A percentile compares a stretch with the other conserved stretches of the same genome.
These are phyloP conservation scores for Phania funesta DNA, from an alignment of 2,888 invertebrate genomes.

Conservation along the genomic window DNA sequence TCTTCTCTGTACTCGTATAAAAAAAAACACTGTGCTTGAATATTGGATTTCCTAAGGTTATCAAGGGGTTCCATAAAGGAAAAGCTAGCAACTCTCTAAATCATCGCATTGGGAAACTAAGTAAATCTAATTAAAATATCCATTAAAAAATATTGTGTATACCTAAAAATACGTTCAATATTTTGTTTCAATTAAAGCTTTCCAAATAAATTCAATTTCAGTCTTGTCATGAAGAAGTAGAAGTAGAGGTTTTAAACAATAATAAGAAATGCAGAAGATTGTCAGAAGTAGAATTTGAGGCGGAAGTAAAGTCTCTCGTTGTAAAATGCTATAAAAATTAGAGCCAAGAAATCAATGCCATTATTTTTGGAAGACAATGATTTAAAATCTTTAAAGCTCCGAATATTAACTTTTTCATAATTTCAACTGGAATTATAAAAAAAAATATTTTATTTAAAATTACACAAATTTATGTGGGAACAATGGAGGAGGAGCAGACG, in stretches of 20 bases:
- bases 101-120: slow-evolving; percentile 1
- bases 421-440: slow-evolving; percentile 64
- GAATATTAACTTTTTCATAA: slow-evolving; percentile 63
- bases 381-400: slow-evolving; percentile 64
- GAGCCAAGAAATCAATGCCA: slow-evolving; percentile 65
- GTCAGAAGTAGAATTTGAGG: slow-evolving; percentile 43
- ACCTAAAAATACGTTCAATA: slow-evolving; percentile 44
- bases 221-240: slow-evolving; percentile 25
- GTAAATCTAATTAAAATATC: slow-evolving; percentile 10
- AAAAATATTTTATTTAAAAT: slow-evolving; percentile 44
- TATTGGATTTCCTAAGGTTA: neutral
- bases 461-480: neutral
- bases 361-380: slow-evolving; percentile 64
- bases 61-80: neutral
- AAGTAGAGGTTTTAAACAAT: slow-evolving; percentile 18
- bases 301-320: slow-evolving; percentile 48
- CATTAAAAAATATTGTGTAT: slow-evolving; percentile 30
- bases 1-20: no score
- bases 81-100: slow-evolving; percentile 37
- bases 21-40: slow-evolving; percentile 30
- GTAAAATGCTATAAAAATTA: slow-evolving; percentile 64
- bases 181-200: neutral
- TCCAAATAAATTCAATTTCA: slow-evolving; percentile 44
- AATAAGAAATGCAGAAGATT: slow-evolving; percentile 47
- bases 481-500: slow-evolving; percentile 31